Evolutionary conservation across 2,888 invertebrate genomes (phyloP).

Genomic region (Cheilosia grossa): DNA sequence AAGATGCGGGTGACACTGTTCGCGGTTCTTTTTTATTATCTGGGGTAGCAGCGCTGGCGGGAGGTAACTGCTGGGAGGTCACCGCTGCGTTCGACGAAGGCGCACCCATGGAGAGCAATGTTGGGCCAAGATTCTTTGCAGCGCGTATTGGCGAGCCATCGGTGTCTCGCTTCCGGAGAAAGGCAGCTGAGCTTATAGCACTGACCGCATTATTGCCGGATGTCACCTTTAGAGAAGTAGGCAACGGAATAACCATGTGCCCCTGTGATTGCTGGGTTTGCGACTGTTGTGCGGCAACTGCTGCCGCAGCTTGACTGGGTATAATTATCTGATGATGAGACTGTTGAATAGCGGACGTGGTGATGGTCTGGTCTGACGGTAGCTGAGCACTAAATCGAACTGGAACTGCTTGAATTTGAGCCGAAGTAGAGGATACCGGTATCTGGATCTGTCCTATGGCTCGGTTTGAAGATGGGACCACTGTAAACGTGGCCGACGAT

Average conservation of each 20-base stretch:
- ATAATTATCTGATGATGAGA: slow-evolving; percentile 68
- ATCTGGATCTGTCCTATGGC: slow-evolving; percentile 80
- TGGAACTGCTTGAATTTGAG: slow-evolving; percentile 79
- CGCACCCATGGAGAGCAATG: slow-evolving; percentile 80
- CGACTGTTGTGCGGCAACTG: slow-evolving; percentile 59
- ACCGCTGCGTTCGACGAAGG: slow-evolving; percentile 56
- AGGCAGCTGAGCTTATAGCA: slow-evolving; percentile 84
- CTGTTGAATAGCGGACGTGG: slow-evolving; percentile 39
- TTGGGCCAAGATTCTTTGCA: slow-evolving; percentile 85
- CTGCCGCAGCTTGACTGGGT: slow-evolving; percentile 63
- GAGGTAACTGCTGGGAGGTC: slow-evolving; percentile 50
- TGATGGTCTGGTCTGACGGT: slow-evolving; percentile 67
- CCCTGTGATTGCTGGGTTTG: slow-evolving; percentile 64
- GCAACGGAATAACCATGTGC: slow-evolving; percentile 75
- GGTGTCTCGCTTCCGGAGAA: slow-evolving; percentile 92
- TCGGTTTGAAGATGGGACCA: slow-evolving; percentile 80
- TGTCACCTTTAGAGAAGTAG: slow-evolving; percentile 80
- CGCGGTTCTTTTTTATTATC: slow-evolving; percentile 76
- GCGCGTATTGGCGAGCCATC: slow-evolving; percentile 88
- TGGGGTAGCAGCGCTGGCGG: not conserved
- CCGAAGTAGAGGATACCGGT: slow-evolving; percentile 77
- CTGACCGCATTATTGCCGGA: slow-evolving; percentile 77
- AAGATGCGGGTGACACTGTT: slow-evolving; percentile 82
- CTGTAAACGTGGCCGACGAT: slow-evolving; percentile 82
- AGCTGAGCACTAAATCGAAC: slow-evolving; percentile 79